Evolutionary conservation across 2,888 invertebrate species (phyloP).

Genomic region (Lissonota sp.): DNA sequence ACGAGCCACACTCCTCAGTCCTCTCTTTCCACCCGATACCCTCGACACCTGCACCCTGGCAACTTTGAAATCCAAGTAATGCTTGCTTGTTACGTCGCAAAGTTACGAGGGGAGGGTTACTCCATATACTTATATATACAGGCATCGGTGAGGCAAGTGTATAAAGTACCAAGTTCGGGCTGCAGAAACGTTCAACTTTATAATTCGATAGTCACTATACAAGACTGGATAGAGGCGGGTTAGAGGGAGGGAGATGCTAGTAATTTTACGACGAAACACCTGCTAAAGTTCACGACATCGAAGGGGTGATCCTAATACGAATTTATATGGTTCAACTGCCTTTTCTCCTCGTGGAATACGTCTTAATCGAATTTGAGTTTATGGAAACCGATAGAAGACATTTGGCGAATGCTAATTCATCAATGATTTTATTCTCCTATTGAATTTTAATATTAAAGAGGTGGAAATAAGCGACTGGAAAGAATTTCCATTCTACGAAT

Average conservation of each 20-base stretch:
- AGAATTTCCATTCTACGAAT: too few species aligned
- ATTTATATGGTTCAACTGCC: conserved; percentile 71
- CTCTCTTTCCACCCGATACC: conserved; percentile 37
- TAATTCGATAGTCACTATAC: conserved; percentile 78
- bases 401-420: too few species aligned
- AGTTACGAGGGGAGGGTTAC: conserved; percentile 69
- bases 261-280: conserved; percentile 76
- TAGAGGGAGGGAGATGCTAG: conserved; percentile 59
- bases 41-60: conserved; percentile 33
- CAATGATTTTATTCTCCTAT: too few species aligned
- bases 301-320: conserved; percentile 72
- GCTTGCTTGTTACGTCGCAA: conserved; percentile 66
- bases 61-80: conserved; percentile 80
- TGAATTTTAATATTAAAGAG: too few species aligned
- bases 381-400: too few species aligned
- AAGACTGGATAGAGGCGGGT: conserved; percentile 3
- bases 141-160: conserved; percentile 47
- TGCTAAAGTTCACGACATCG: conserved; percentile 73
- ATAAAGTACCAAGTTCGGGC: conserved; percentile 76
- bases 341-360: conserved; percentile 13
- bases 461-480: too few species aligned
- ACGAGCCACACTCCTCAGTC: conserved; percentile 40
- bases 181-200: conserved; percentile 79
- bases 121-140: background rate
- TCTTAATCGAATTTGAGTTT: too few species aligned